These are phyloP conservation scores for Leptonema lineaticorne DNA, from an alignment of 1,140 invertebrate genomes.

Conservation along the genomic window DNA sequence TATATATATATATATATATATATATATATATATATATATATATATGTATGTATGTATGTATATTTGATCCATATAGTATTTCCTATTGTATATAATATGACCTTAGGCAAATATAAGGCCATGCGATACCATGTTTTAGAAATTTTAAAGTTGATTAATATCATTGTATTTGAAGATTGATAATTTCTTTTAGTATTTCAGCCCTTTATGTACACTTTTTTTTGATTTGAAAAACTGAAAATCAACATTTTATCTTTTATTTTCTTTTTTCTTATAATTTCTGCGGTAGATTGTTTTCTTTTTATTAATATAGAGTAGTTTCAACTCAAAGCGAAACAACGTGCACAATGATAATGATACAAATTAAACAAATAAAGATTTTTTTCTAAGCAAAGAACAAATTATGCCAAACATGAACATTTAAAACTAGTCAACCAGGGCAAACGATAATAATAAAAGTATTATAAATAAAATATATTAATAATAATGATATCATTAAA, in stretches of 20 bases:
- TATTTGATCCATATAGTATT: too few relatives aligned
- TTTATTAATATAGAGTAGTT: not conserved
- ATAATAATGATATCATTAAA: too few relatives aligned
- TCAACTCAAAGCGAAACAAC: not conserved
- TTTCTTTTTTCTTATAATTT: too few relatives aligned
- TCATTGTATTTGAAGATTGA: not conserved
- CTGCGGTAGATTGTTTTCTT: constrained; percentile 13
- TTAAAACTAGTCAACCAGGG: constrained; percentile 5
- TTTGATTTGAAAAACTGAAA: constrained; percentile 6
- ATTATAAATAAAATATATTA: too few relatives aligned
- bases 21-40: too few relatives aligned
- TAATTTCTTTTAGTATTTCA: not conserved
- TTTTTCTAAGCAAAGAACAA: not conserved
- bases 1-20: too few relatives aligned
- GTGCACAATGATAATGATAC: not conserved
- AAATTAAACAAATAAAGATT: not conserved
- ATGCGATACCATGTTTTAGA: constrained; percentile 27
- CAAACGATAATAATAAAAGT: not conserved
- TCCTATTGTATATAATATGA: too few relatives aligned
- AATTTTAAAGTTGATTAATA: not conserved
- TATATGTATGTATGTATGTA: too few relatives aligned
- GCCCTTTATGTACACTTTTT: constrained; percentile 23
- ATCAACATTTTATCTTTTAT: not conserved
- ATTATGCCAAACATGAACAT: not conserved
- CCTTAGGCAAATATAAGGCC: constrained; percentile 26